A percentile compares a stretch with the other conserved stretches of the same genome.
These are phyloP conservation scores for Mus pahari DNA, from an alignment of 2,113 vertebrate species.

Conservation along the genomic window DNA sequence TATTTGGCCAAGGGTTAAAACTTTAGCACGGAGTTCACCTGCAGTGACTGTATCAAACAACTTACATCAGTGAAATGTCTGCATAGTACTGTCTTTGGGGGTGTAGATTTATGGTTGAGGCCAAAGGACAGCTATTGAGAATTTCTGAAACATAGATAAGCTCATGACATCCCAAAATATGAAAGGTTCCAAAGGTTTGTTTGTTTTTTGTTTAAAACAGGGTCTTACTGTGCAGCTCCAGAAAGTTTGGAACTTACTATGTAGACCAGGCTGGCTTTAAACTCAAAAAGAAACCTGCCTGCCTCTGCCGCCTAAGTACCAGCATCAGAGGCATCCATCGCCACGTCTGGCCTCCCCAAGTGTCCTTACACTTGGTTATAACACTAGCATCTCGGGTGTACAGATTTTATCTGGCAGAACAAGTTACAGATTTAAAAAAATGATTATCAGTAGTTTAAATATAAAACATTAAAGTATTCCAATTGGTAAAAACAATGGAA, in stretches of 20 bases:
- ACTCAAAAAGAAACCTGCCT: neutral
- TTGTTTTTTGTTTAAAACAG: neutral
- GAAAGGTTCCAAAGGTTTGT: slow-evolving; percentile 57
- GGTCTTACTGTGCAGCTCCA: neutral
- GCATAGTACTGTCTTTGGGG: neutral
- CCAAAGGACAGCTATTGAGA: slow-evolving; percentile 53
- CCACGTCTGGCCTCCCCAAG: neutral
- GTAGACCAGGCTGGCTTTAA: neutral
- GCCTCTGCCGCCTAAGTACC: neutral
- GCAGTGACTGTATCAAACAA: slow-evolving; percentile 47
- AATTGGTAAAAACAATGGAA: slow-evolving; percentile 71
- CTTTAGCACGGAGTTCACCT: slow-evolving; percentile 48
- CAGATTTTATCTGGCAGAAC: slow-evolving; percentile 40
- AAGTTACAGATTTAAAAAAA: slow-evolving; percentile 73
- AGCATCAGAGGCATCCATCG: neutral
- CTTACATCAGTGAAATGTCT: slow-evolving; percentile 52
- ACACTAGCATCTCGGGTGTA: slow-evolving; percentile 41
- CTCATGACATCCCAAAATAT: slow-evolving; percentile 64
- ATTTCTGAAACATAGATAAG: slow-evolving; percentile 56
- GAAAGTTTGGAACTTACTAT: neutral
- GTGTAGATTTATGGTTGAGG: slow-evolving; percentile 17
- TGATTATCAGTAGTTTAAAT: slow-evolving; percentile 73
- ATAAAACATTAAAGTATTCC: slow-evolving; percentile 70
- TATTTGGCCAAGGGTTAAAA: slow-evolving; percentile 64
- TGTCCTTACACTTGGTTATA: slow-evolving; percentile 47